These are phyloP conservation scores for Sebastes itinus DNA, from an alignment of 2,797 vertebrate species.

Conservation along the genomic window DNA sequence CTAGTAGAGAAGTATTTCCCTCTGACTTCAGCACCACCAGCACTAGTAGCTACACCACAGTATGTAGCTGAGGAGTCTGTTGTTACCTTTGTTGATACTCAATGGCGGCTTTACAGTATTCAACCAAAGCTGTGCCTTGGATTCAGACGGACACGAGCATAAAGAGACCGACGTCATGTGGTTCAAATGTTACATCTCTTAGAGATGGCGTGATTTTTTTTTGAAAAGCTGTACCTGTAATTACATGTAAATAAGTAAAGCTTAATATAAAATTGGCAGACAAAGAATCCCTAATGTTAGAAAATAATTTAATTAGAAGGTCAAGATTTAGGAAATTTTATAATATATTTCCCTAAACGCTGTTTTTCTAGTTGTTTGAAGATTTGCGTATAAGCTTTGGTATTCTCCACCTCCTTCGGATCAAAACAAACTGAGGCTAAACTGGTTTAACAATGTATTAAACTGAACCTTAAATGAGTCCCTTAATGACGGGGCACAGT, in stretches of 20 bases:
- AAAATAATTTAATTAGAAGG: neutral
- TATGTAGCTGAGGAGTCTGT: neutral
- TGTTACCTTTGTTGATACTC: constrained; percentile 12
- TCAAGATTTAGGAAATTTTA: neutral
- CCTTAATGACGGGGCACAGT: neutral
- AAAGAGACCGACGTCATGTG: neutral
- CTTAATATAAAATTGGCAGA: neutral
- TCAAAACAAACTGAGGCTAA: neutral
- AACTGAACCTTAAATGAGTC: neutral
- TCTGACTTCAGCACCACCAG: constrained; percentile 17
- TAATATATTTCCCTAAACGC: neutral
- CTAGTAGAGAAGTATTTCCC: neutral
- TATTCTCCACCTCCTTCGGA: neutral
- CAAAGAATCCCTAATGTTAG: neutral
- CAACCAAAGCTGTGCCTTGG: constrained; percentile 56
- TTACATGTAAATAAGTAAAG: neutral
- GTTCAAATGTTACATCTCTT: neutral
- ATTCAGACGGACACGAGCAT: constrained; percentile 6
- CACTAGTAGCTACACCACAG: neutral
- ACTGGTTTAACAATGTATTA: neutral
- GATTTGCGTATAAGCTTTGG: neutral
- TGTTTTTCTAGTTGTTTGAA: neutral
- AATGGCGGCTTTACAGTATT: neutral
- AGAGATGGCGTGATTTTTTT: neutral
- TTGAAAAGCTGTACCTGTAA: neutral